Evolutionary conservation across 2,797 vertebrate species (phyloP).

Genomic region (Phoebastria nigripes): DNA sequence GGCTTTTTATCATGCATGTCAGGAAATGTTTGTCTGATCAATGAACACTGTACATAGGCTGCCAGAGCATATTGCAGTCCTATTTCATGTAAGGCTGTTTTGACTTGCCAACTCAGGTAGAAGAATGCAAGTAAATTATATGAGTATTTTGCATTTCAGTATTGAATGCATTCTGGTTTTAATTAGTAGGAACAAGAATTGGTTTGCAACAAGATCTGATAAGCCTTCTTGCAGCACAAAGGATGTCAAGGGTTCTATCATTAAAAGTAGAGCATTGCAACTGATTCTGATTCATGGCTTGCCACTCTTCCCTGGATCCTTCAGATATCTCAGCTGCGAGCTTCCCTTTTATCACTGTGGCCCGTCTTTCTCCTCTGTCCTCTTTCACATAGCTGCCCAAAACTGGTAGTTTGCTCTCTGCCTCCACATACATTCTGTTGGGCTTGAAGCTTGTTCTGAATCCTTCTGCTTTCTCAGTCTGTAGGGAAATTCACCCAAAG

Average conservation of each 20-base stretch:
- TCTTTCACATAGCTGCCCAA: not conserved
- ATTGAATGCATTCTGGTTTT: not conserved
- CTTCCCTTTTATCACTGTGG: not conserved
- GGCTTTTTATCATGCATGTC: not conserved
- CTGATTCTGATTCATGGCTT: not conserved
- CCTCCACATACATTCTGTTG: not conserved
- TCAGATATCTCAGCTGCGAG: not conserved
- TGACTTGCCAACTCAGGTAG: constrained; percentile 8
- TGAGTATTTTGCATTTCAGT: not conserved
- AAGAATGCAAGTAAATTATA: constrained; percentile 25
- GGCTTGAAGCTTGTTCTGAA: not conserved
- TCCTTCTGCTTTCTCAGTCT: not conserved
- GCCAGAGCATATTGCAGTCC: not conserved
- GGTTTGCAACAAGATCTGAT: not conserved
- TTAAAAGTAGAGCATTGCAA: not conserved
- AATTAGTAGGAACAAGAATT: not conserved
- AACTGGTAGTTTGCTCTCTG: not conserved
- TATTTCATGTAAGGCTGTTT: not conserved
- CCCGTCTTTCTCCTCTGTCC: not conserved
- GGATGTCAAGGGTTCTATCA: not conserved
- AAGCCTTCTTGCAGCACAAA: not conserved
- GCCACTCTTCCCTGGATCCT: not conserved
- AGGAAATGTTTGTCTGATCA: not conserved
- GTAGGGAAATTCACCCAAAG: not conserved
- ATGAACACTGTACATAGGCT: not conserved